Base-by-base conservation (phyloP, 2,888 invertebrate genomes). In the Caenorhabditis auriculariae region DNA sequence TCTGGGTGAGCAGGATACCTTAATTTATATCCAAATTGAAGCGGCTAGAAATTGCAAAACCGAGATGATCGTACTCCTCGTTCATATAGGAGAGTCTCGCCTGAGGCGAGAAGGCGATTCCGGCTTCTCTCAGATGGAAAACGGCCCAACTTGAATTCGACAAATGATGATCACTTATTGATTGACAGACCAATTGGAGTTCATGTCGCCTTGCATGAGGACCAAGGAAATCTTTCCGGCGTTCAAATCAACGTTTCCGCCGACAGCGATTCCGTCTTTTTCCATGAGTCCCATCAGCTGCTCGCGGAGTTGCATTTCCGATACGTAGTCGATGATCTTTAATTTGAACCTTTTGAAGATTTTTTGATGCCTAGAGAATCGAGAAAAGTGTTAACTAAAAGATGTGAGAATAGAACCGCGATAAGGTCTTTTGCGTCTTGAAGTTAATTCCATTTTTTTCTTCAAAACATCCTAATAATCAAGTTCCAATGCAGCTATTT, bases 171-270 rank as follows among this genome's bases (percentile, higher is more conserved):
- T 32, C 35, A 12, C 35, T n/a, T n/a, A n/a, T n/a, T n/a, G n/a
- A n/a, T n/a, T n/a, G n/a, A n/a, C n/a, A n/a, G n/a, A 67, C 51
- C 62, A 70, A 15, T 67, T 54, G 2, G 77, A 65, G 29, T 73
- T 72, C 68, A 80, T 78, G 15, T 80, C 78, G n/a, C 78, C 78
- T 51, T 76, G 72, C 79, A 80, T 79, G 47, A 74, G 66, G 6
- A 72, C 76, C 23, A 79, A 32, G 15, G 68, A 68, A 39, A 78
- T 69, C 15, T 67, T 52, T 7, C 64, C 62, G 0, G 77, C 78
- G 28, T 69, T 64, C 28, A 78, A 47, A 28, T 72, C 63, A 21
- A 78, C 65, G 19, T 57, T 59, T 27, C 77, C 77, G 23, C 77
- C 77, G 29, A 69, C 68, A 41, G 48, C 55, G 6, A 61, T 61